A percentile compares a stretch with the other conserved stretches of the same genome.
Conservation (phyloP, 2,113 vertebrate genomes). For the Formicarius rufipectus region DNA sequence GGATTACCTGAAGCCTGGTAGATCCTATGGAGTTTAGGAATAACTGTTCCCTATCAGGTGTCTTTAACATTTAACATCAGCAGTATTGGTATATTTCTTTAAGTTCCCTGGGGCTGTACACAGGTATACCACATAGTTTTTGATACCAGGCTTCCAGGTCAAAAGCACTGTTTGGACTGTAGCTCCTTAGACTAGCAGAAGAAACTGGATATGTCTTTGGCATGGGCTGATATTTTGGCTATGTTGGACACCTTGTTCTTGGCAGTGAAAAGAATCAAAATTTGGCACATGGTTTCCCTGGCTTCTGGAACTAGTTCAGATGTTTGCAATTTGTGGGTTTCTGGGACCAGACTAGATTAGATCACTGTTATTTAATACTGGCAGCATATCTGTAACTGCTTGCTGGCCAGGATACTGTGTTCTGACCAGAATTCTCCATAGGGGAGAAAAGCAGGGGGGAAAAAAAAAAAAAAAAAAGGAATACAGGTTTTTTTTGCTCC, state of each 20-base stretch:
- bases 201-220: background rate
- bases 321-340: background rate
- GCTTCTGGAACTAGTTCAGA: background rate
- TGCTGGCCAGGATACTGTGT: background rate
- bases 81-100: background rate
- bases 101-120: background rate
- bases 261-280: background rate
- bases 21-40: background rate
- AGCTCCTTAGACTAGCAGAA: background rate
- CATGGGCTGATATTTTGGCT: background rate
- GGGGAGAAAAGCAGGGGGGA: background rate
- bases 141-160: background rate
- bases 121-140: background rate
- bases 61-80: background rate
- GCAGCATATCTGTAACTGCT: background rate
- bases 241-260: background rate
- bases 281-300: background rate
- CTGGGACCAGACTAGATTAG: background rate
- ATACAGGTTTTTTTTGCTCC: accelerated
- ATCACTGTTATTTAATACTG: background rate
- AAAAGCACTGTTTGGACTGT: background rate
- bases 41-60: accelerated
- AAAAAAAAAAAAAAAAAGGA: background rate
- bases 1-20: background rate
- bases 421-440: background rate